Evolutionary conservation across 1,140 invertebrate genomes (phyloP).

Genomic region (Leptopilina boulardi): DNA sequence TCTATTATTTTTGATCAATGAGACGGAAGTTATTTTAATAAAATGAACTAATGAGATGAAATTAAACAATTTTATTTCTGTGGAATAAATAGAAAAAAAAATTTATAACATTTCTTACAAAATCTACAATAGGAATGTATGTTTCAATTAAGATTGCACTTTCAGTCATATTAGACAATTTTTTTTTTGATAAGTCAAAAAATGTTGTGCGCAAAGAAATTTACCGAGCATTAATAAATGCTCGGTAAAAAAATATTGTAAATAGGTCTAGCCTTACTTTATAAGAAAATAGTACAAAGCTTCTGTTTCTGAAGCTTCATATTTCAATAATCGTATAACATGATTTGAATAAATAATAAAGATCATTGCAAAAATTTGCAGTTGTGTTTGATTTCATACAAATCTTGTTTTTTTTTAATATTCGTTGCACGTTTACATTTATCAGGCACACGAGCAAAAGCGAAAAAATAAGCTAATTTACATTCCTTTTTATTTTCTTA

Average conservation of each 20-base stretch:
- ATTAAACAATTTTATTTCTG: background rate
- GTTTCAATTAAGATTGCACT: constrained; percentile 16
- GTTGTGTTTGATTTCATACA: background rate
- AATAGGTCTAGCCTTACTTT: background rate
- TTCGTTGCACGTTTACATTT: background rate
- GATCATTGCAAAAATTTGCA: background rate
- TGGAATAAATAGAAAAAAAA: constrained; percentile 1
- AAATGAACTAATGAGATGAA: background rate
- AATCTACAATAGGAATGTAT: constrained; percentile 19
- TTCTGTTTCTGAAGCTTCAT: background rate
- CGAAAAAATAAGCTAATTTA: background rate
- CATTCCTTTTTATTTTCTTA: background rate
- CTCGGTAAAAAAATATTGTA: background rate
- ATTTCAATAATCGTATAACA: constrained; percentile 1
- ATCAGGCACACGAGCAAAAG: background rate
- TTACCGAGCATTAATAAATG: background rate
- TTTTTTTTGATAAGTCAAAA: background rate
- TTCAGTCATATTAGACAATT: background rate
- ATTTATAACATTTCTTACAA: constrained; percentile 19
- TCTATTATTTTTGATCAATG: background rate
- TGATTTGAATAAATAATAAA: constrained; percentile 22
- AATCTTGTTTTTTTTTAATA: background rate
- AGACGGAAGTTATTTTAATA: background rate
- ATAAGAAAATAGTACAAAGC: background rate
- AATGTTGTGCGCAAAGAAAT: background rate